These are phyloP conservation scores for Vollenhovia emeryi DNA, from an alignment of 1,140 invertebrate genomes.

Conservation along the genomic window DNA sequence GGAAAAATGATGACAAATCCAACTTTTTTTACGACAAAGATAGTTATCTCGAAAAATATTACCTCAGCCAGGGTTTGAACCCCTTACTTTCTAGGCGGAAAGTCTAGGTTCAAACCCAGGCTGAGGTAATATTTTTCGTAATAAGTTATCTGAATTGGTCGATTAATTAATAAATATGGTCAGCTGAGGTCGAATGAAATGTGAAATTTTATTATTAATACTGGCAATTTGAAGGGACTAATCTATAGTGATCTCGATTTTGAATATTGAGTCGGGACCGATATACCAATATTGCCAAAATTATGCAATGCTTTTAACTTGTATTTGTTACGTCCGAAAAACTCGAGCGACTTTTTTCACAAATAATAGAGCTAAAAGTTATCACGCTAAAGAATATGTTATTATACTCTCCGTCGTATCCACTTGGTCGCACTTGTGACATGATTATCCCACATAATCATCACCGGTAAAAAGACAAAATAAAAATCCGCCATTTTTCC, in stretches of 20 bases:
- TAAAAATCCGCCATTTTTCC: constrained; percentile 21
- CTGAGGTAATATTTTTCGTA: too few species aligned
- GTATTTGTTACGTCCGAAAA: too few species aligned
- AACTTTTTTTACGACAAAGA: background rate
- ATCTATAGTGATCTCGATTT: background rate
- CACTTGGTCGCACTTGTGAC: background rate
- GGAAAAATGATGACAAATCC: background rate
- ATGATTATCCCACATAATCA: background rate
- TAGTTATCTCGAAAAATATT: too few species aligned
- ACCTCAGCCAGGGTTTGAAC: too few species aligned
- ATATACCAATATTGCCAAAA: background rate
- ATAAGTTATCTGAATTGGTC: too few species aligned
- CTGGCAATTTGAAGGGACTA: too few species aligned
- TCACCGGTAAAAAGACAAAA: background rate
- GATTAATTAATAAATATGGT: too few species aligned
- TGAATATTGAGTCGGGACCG: background rate
- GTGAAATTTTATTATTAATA: too few species aligned
- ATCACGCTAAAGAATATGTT: background rate
- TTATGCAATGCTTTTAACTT: background rate
- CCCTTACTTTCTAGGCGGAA: too few species aligned
- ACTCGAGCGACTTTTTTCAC: background rate
- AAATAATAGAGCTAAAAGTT: background rate
- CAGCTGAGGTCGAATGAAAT: too few species aligned
- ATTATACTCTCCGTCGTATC: background rate
- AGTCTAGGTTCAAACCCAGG: too few species aligned